Conservation (phyloP, 2,797 vertebrate genomes). For the Megaceryle alcyon region DNA sequence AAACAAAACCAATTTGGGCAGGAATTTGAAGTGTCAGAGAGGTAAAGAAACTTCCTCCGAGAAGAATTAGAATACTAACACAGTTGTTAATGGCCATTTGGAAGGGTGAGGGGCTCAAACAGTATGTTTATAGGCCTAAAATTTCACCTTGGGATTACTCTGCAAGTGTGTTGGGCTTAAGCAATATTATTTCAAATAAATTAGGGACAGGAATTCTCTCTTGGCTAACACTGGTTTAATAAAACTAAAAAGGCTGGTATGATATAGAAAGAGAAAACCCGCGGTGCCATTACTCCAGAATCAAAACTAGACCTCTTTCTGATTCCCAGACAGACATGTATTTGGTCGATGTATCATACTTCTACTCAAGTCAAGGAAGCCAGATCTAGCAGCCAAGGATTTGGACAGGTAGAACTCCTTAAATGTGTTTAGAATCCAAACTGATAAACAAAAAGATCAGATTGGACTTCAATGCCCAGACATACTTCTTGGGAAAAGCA, state of each 20-base stretch:
- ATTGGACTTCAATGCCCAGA: not conserved
- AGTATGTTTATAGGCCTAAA: not conserved
- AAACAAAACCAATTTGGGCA: not conserved
- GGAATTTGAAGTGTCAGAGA: not conserved
- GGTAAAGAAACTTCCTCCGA: not conserved
- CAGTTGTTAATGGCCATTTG: not conserved
- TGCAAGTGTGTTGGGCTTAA: not conserved
- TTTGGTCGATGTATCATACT: not conserved
- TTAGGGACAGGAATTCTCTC: conserved; percentile 26
- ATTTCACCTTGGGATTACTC: not conserved
- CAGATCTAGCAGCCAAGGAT: not conserved
- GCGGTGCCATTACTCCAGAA: not conserved
- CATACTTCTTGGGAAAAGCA: not conserved
- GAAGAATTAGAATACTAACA: not conserved
- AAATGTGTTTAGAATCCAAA: not conserved
- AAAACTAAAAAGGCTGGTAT: conserved; percentile 5
- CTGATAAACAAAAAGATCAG: not conserved
- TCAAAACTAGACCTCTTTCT: not conserved
- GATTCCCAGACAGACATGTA: not conserved
- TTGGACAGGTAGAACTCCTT: not conserved
- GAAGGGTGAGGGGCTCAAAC: not conserved
- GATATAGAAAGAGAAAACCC: conserved; percentile 1
- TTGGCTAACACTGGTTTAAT: conserved; percentile 44
- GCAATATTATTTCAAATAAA: conserved; percentile 18
- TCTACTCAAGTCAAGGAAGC: not conserved